Evolutionary conservation across 1,140 invertebrate species (phyloP), one percentile per base, ranked within the genome.

Genomic region (Wiebesia pumilae): DNA sequence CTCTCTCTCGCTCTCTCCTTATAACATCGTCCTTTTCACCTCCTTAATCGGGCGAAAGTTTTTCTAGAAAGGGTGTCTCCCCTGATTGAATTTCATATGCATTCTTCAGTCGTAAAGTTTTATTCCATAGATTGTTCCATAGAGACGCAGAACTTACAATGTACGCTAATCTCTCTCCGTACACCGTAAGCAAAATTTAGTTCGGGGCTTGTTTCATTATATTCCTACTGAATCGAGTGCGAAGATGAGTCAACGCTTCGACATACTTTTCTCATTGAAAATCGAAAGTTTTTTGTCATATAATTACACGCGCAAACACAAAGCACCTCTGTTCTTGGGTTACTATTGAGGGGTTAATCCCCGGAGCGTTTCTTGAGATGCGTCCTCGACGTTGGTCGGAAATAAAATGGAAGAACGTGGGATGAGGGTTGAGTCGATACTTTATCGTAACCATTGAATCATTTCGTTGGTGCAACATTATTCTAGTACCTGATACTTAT

Each of bases 251-350:
- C 58, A 51, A 67, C 81, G 65, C n/a, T 30, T 12, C 58, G 80
- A 71, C 27, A 16, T n/a, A 47, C 38, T 71, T 82, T 82, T 71
- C 16, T 71, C 65, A 82, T 51, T 82, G n/a, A 82, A 82, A 82
- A 71, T 82, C 43, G 40, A 71, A 80, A 24, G 21, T 80, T 38
- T 35, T 80, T n/a, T 80, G 1, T 51, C n/a, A 40, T 51, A n/a
- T 43, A 47, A 51, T 43, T 30, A 73, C 75, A 77, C 75, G 43
- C 73, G 21, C n/a, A 69, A n/a, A 40, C 69, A 40, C 69, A 73
- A 40, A 73, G 35, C 69, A 35, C 14, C 33, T 35, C 30, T 69
- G 67, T 69, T 69, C 67, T 33, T 30, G 67, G n/a, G 67, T 10
- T 69, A 10, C 67, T 69, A 9, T 69, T 7, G 33, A 69, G 33